These are phyloP conservation scores for Pica pica DNA, from an alignment of 2,113 vertebrate genomes.

Conservation along the genomic window DNA sequence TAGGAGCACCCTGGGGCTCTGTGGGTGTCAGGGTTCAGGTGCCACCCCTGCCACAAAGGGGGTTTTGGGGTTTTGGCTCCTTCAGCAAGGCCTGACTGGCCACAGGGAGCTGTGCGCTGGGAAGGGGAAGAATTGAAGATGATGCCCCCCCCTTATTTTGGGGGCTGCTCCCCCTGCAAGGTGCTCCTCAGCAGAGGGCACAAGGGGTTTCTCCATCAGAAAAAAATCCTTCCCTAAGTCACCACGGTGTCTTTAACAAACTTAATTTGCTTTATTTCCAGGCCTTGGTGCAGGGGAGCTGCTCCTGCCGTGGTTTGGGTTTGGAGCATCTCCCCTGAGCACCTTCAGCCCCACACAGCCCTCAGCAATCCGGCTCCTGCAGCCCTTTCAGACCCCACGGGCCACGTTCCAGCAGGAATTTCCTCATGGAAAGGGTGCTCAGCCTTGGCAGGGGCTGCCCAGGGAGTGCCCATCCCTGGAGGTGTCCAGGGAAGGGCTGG, in stretches of 20 bases:
- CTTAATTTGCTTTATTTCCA: background rate
- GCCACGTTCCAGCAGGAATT: rapidly evolving
- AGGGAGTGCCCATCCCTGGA: background rate
- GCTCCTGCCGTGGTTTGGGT: rapidly evolving
- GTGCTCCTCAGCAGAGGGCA: background rate
- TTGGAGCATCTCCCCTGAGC: background rate
- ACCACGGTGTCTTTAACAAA: rapidly evolving
- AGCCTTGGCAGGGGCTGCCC: background rate
- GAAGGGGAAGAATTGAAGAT: background rate
- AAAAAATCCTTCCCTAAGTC: rapidly evolving
- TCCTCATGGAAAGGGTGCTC: rapidly evolving
- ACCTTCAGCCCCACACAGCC: rapidly evolving
- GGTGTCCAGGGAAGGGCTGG: background rate
- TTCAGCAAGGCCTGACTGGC: rapidly evolving
- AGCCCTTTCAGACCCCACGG: rapidly evolving
- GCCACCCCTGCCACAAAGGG: rapidly evolving
- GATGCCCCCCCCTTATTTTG: background rate
- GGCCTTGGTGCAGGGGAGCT: rapidly evolving
- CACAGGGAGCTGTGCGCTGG: rapidly evolving
- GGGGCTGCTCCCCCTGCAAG: background rate
- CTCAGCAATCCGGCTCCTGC: background rate
- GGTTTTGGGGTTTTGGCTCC: background rate
- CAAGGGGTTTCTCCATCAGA: background rate
- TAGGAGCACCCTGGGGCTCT: rapidly evolving
- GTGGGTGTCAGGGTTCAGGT: rapidly evolving